phyloP scores from a whole-genome alignment of 2,113 vertebrate species.

The Lutjanus erythropterus region DNA sequence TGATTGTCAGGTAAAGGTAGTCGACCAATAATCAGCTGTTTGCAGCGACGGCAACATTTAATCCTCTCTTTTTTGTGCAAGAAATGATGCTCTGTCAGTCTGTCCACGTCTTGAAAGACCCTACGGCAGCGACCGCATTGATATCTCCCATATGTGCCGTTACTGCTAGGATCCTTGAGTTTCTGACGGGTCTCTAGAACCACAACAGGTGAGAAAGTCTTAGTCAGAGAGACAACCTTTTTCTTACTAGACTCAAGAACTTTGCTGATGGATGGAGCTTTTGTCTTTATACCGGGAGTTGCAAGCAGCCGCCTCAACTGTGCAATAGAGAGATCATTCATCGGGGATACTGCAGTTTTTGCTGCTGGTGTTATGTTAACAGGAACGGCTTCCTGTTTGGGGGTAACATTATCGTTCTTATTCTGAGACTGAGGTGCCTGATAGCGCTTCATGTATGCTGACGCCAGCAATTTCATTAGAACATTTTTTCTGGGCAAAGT shows the following conservation, averaged over 20 bases:
- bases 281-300: conserved; percentile 71
- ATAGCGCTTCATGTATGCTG: conserved; percentile 77
- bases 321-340: conserved; percentile 62
- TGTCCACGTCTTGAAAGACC: conserved; percentile 80
- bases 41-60: conserved; percentile 83
- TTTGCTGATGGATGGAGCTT: conserved; percentile 69
- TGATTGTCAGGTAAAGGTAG: conserved; percentile 79
- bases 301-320: conserved; percentile 72
- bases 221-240: conserved; percentile 78
- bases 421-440: conserved; percentile 26
- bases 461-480: conserved; percentile 83
- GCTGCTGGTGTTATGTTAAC: conserved; percentile 63
- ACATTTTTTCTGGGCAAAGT: conserved; percentile 56
- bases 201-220: conserved; percentile 85
- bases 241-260: conserved; percentile 75
- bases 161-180: conserved; percentile 69
- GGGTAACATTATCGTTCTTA: conserved; percentile 43
- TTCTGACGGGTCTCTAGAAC: conserved; percentile 85
- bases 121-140: conserved; percentile 84
- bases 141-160: conserved; percentile 72
- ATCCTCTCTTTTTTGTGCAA: conserved; percentile 85
- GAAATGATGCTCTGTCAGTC: conserved; percentile 84
- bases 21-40: conserved; percentile 81
- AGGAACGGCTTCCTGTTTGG: conserved; percentile 75
- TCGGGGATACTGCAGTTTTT: conserved; percentile 14